These are phyloP conservation scores for Itoplectis maculator DNA, from an alignment of 2,888 invertebrate genomes.

Conservation along the genomic window DNA sequence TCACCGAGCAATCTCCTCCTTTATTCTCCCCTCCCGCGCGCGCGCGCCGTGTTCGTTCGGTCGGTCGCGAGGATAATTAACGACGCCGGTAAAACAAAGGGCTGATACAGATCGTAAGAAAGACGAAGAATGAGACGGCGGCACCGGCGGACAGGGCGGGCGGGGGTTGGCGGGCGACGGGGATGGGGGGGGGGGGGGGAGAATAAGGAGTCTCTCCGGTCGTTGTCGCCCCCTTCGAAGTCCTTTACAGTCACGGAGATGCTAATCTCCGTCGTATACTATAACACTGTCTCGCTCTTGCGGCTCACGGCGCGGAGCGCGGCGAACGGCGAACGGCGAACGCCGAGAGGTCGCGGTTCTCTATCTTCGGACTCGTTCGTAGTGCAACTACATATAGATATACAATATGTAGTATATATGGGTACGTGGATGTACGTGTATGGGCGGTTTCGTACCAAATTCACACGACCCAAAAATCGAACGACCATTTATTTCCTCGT, in stretches of 20 bases:
- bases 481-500: too few species aligned
- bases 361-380: constrained; percentile 40
- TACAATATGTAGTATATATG: background rate
- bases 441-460: too few species aligned
- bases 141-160: too few species aligned
- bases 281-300: constrained; percentile 36
- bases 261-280: constrained; percentile 55
- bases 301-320: background rate
- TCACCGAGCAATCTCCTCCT: constrained; percentile 22
- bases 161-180: too few species aligned
- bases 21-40: constrained; percentile 15
- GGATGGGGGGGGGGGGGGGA: background rate
- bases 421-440: background rate
- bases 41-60: constrained; percentile 2
- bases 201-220: constrained; percentile 33
- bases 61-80: constrained; percentile 53
- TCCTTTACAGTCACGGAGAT: constrained; percentile 63
- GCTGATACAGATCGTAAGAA: constrained; percentile 41
- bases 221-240: constrained; percentile 54
- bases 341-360: constrained; percentile 32
- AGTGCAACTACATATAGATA: background rate
- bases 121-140: constrained; percentile 44
- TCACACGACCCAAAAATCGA: too few species aligned
- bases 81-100: constrained; percentile 55
- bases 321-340: background rate